These are phyloP conservation scores for Frankliniella fusca DNA, from an alignment of 2,888 invertebrate species.

Conservation along the genomic window DNA sequence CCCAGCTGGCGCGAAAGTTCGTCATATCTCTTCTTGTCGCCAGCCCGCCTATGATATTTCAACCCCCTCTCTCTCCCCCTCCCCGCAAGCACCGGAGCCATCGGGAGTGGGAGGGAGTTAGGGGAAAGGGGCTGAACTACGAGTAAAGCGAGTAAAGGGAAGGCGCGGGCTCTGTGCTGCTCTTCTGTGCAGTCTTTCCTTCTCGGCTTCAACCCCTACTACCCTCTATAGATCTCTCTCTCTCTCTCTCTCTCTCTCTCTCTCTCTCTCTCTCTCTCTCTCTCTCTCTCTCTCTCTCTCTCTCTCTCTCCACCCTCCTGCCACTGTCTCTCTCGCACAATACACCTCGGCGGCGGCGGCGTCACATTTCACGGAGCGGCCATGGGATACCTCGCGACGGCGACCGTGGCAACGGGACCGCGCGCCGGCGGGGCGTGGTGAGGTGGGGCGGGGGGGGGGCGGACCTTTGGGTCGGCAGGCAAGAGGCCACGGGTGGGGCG, in stretches of 20 bases:
- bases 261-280: constrained; percentile 1
- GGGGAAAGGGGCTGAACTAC: no score
- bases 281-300: constrained; percentile 1
- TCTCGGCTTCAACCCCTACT: background rate
- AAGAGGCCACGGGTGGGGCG: background rate
- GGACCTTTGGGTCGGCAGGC: no score
- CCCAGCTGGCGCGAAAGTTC: no score
- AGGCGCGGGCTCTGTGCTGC: background rate
- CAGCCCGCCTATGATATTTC: no score
- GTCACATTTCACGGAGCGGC: background rate
- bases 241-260: constrained; percentile 1
- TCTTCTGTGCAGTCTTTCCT: background rate
- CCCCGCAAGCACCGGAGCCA: no score
- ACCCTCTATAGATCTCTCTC: background rate
- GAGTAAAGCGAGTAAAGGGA: no score
- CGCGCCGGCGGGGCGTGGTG: background rate
- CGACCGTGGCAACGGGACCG: background rate
- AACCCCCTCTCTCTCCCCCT: no score
- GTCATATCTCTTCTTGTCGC: no score
- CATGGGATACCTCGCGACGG: background rate
- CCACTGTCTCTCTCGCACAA: background rate
- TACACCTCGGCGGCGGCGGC: background rate
- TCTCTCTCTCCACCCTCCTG: background rate
- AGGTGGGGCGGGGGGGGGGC: background rate
- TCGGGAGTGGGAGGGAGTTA: no score